Conservation (phyloP, 2,113 vertebrate genomes). For the Pipa parva region DNA sequence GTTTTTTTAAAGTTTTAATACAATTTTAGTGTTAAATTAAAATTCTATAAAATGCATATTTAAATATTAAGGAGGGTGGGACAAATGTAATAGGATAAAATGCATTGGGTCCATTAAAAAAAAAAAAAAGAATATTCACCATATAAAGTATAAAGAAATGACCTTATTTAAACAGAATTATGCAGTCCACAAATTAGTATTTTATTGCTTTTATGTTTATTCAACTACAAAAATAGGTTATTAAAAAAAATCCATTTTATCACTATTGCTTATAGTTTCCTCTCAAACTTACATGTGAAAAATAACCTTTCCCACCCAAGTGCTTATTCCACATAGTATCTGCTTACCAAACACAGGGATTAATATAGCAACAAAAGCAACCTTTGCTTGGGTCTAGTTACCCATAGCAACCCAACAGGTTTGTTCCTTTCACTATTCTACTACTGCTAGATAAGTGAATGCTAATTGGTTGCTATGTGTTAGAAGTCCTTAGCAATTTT, state of each 20-base stretch:
- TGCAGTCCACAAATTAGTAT: conserved; percentile 65
- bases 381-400: no score
- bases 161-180: conserved; percentile 68
- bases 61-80: not conserved
- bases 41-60: not conserved
- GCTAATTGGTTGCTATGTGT: no score
- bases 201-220: conserved; percentile 40
- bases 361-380: no score
- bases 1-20: no score
- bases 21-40: not conserved
- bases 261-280: conserved; percentile 29
- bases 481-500: no score
- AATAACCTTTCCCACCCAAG: conserved; percentile 1
- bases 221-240: conserved; percentile 43
- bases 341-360: no score
- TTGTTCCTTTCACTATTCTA: no score
- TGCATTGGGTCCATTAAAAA: not conserved
- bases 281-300: conserved; percentile 29
- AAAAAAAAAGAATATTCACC: not conserved
- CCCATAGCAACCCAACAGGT: no score
- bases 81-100: not conserved
- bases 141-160: not conserved
- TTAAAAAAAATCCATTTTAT: conserved; percentile 29
- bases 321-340: conserved; percentile 6
- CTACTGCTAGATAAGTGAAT: no score